Percentiles rank a stretch among this genome's conserved stretches.
phyloP scores from a whole-genome alignment of 2,797 vertebrate genomes.

The Poliocrania exsul region DNA sequence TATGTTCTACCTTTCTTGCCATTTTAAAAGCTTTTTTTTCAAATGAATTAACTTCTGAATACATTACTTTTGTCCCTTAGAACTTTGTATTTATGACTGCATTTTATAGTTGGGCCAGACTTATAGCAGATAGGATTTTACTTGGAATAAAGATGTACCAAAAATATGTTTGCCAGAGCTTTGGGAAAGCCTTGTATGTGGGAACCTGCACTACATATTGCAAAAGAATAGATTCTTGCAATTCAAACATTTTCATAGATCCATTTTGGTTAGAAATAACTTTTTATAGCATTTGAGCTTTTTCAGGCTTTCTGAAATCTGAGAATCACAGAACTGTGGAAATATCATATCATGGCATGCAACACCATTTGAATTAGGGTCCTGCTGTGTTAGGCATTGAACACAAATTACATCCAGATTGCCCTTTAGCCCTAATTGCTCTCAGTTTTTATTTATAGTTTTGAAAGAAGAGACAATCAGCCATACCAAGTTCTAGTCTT shows the following conservation, averaged over 20 bases:
- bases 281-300: not conserved
- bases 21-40: not conserved
- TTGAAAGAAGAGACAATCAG: slow-evolving; percentile 22
- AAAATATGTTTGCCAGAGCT: not conserved
- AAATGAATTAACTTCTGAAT: not conserved
- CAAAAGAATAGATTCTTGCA: not conserved
- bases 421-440: slow-evolving; percentile 61
- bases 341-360: slow-evolving; percentile 41
- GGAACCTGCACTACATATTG: not conserved
- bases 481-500: slow-evolving; percentile 10
- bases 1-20: not conserved
- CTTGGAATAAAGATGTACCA: not conserved
- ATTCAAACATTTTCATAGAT: not conserved
- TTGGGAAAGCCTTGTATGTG: not conserved
- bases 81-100: not conserved
- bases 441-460: slow-evolving; percentile 55
- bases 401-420: slow-evolving; percentile 59
- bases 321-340: slow-evolving; percentile 13
- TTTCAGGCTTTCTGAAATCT: slow-evolving; percentile 8
- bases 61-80: not conserved
- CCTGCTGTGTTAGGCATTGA: slow-evolving; percentile 44
- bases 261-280: not conserved
- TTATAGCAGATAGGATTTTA: not conserved
- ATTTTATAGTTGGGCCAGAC: not conserved
- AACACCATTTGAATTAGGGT: slow-evolving; percentile 48